Conservation (phyloP, 2,888 invertebrate genomes). For the Platycnemis pennipes region DNA sequence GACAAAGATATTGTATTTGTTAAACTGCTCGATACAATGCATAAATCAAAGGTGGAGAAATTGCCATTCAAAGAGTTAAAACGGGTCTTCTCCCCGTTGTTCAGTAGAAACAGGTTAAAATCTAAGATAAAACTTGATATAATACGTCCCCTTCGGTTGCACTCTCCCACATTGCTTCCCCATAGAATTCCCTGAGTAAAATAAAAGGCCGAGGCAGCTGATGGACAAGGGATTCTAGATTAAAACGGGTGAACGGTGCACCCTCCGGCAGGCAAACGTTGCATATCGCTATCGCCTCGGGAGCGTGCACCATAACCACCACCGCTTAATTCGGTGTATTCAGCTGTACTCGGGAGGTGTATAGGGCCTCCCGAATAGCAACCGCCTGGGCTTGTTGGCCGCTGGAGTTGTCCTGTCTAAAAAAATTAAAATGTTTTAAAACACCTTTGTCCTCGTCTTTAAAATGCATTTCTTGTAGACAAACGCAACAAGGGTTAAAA, state of each 20-base stretch:
- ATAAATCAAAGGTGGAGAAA: no score
- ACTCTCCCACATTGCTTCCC: background rate
- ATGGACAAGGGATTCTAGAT: background rate
- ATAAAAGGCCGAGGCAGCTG: background rate
- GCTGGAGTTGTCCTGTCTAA: background rate
- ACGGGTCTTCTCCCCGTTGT: background rate
- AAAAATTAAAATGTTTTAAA: background rate
- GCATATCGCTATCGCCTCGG: background rate
- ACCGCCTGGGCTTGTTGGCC: background rate
- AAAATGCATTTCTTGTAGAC: conserved; percentile 13
- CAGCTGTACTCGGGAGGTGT: background rate
- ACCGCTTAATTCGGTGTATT: background rate
- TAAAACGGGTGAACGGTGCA: background rate
- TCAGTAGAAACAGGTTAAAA: background rate
- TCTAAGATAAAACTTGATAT: background rate
- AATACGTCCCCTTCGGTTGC: background rate
- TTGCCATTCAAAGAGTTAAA: background rate
- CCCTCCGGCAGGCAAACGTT: background rate
- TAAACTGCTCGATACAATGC: no score
- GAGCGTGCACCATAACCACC: background rate
- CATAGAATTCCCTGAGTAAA: background rate
- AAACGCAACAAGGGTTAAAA: background rate
- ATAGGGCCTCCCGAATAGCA: background rate
- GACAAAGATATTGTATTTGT: no score
- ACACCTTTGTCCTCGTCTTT: background rate